phyloP scores from a whole-genome alignment of 2,113 vertebrate genomes.

The Epinephelus cyanopodus region DNA sequence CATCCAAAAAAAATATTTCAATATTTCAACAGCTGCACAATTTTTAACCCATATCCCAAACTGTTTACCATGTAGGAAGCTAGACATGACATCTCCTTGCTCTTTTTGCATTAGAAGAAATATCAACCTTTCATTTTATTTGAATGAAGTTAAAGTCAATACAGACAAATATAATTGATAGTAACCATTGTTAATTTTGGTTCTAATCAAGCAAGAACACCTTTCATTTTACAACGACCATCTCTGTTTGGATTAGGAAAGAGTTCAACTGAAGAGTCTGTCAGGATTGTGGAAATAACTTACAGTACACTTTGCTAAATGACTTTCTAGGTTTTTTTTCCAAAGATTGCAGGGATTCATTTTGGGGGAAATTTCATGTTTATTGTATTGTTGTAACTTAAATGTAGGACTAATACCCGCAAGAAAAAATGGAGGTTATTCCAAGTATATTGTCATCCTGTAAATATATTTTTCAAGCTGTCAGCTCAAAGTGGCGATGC shows the following conservation, averaged over 20 bases:
- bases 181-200: not conserved
- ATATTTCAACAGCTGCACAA: too few species aligned
- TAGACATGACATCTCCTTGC: not conserved
- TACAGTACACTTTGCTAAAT: not conserved
- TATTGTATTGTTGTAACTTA: not conserved
- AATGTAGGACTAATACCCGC: not conserved
- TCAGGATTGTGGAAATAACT: not conserved
- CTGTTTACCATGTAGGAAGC: too few species aligned
- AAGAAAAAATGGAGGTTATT: not conserved
- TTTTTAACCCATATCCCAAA: too few species aligned
- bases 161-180: not conserved
- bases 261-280: too few species aligned
- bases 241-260: too few species aligned
- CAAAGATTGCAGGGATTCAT: not conserved
- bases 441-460: not conserved
- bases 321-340: not conserved
- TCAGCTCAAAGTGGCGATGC: slow-evolving; percentile 54
- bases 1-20: not conserved
- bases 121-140: not conserved
- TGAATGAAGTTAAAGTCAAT: not conserved
- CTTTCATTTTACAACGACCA: too few species aligned
- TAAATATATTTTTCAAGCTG: slow-evolving; percentile 20
- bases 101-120: not conserved
- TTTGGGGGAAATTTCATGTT: not conserved
- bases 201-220: not conserved